These are phyloP conservation scores for Drosophila auraria DNA, from an alignment of 1,140 invertebrate species.

Conservation along the genomic window DNA sequence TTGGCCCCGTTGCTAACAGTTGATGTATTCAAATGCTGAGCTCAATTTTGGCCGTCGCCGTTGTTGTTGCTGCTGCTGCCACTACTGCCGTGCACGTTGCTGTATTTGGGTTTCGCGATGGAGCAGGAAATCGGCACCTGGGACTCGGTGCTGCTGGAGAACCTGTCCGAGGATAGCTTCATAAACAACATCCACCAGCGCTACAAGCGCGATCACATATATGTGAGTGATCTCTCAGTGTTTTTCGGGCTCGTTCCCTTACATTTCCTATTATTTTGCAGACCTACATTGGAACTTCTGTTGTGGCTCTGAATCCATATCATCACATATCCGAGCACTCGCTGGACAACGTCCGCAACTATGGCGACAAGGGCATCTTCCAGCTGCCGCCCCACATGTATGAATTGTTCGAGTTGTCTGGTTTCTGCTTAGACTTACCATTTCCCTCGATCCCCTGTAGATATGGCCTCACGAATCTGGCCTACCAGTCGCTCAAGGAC, in stretches of 20 bases:
- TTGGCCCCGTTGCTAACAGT: slow-evolving; percentile 58
- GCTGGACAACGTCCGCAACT: slow-evolving; percentile 90
- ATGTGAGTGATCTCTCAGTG: slow-evolving; percentile 86
- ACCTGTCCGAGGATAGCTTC: slow-evolving; percentile 91
- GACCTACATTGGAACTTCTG: slow-evolving; percentile 92
- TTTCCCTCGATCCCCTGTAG: slow-evolving; percentile 30
- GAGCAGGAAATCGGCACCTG: slow-evolving; percentile 88
- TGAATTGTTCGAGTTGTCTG: slow-evolving; percentile 36
- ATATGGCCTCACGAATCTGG: slow-evolving; percentile 82
- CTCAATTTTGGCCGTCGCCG: slow-evolving; percentile 35
- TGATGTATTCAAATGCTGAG: slow-evolving; percentile 69
- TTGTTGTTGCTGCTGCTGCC: slow-evolving; percentile 42
- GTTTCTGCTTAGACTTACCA: background rate
- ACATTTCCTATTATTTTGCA: slow-evolving; percentile 56
- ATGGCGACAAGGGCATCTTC: slow-evolving; percentile 92
- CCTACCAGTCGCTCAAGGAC: slow-evolving; percentile 82
- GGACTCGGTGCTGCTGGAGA: slow-evolving; percentile 91
- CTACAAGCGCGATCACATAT: slow-evolving; percentile 92
- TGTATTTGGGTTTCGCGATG: slow-evolving; percentile 61
- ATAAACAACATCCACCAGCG: slow-evolving; percentile 91
- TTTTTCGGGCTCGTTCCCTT: slow-evolving; percentile 2
- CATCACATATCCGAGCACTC: slow-evolving; percentile 92
- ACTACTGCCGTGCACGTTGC: slow-evolving; percentile 45
- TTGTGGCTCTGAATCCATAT: slow-evolving; percentile 91
- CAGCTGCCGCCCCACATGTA: slow-evolving; percentile 96